phyloP scores from a whole-genome alignment of 2,797 vertebrate species.

The Epinephelus malabaricus region DNA sequence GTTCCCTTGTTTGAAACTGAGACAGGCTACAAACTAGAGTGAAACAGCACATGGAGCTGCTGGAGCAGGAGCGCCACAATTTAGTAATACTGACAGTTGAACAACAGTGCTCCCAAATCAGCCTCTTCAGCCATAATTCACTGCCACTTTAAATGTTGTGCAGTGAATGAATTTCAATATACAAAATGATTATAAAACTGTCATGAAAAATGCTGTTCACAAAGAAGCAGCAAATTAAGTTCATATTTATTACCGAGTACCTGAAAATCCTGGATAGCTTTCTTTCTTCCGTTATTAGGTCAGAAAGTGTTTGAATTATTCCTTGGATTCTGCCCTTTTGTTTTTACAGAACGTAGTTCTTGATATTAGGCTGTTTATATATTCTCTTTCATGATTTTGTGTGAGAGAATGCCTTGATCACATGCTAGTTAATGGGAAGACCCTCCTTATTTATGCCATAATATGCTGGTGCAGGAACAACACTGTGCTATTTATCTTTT shows the following conservation, averaged over 20 bases:
- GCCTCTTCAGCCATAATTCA: slow-evolving; percentile 12
- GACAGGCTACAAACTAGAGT: slow-evolving; percentile 16
- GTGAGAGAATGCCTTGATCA: slow-evolving; percentile 83
- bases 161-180: slow-evolving; percentile 20
- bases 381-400: slow-evolving; percentile 85
- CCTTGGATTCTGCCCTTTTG: slow-evolving; percentile 67
- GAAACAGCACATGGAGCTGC: not conserved
- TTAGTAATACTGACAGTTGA: slow-evolving; percentile 24
- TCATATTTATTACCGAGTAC: slow-evolving; percentile 25
- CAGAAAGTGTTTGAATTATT: slow-evolving; percentile 68
- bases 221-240: slow-evolving; percentile 16
- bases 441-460: slow-evolving; percentile 79
- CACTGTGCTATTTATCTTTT: slow-evolving; percentile 80
- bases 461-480: slow-evolving; percentile 78
- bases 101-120: slow-evolving; percentile 22
- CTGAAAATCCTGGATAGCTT: slow-evolving; percentile 59
- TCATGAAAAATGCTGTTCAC: slow-evolving; percentile 4
- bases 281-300: slow-evolving; percentile 61
- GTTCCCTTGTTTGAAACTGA: slow-evolving; percentile 15
- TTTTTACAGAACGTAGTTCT: slow-evolving; percentile 71
- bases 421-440: slow-evolving; percentile 81
- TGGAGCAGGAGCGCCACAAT: not conserved
- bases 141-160: slow-evolving; percentile 14
- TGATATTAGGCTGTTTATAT: slow-evolving; percentile 76
- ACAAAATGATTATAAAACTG: slow-evolving; percentile 12